Evolutionary conservation across 1,140 invertebrate genomes (phyloP).

Genomic region (Rhagoletis zephyria): DNA sequence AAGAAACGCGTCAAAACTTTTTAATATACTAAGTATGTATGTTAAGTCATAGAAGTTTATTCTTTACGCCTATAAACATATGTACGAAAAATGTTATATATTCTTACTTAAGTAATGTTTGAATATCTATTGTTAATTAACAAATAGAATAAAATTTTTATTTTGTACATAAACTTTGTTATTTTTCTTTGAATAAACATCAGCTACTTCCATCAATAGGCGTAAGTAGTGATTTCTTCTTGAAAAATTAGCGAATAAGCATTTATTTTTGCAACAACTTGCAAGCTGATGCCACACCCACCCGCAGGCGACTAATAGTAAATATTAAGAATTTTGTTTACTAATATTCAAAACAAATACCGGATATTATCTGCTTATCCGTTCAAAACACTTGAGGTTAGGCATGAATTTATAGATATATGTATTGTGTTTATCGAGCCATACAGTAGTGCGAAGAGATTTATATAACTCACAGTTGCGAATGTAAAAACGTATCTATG

Average conservation of each 20-base stretch:
- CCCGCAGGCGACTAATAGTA: not conserved
- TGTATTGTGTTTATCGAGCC: too few species aligned
- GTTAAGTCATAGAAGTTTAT: not conserved
- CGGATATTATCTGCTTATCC: slow-evolving; percentile 2
- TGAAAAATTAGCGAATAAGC: not conserved
- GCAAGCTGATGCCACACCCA: slow-evolving; percentile 13
- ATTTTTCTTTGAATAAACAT: not conserved
- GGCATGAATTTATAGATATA: too few species aligned
- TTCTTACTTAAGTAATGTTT: not conserved
- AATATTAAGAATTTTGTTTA: slow-evolving; percentile 27
- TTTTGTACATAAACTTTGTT: not conserved
- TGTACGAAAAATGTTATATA: too few species aligned
- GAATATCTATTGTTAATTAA: not conserved
- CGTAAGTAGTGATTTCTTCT: too few species aligned
- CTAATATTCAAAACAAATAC: not conserved
- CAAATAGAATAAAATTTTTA: not conserved
- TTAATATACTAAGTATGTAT: not conserved
- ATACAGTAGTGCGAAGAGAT: too few species aligned
- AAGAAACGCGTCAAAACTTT: not conserved
- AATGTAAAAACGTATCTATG: not conserved
- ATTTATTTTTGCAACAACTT: not conserved
- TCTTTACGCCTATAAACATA: not conserved
- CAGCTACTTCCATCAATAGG: too few species aligned
- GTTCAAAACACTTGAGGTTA: slow-evolving; percentile 16
- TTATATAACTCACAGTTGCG: not conserved